Evolutionary conservation across 1,140 invertebrate species (phyloP).

Genomic region (Ephestia elutella): DNA sequence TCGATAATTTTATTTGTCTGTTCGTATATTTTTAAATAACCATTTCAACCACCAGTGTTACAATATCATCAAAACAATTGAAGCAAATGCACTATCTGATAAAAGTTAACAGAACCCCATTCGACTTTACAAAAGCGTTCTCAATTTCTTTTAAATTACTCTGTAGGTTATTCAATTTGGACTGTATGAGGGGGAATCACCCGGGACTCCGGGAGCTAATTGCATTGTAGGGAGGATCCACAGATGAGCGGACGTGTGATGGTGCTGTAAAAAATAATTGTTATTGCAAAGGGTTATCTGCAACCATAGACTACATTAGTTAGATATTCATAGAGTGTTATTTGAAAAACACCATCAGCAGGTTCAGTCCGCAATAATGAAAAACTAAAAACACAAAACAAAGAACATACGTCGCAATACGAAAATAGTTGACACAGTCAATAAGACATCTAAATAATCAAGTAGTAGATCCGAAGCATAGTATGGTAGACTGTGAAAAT

Average conservation of each 20-base stretch:
- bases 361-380: too few species aligned
- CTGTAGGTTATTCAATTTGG: background rate
- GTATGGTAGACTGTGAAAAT: too few species aligned
- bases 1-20: background rate
- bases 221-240: background rate
- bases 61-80: too few species aligned
- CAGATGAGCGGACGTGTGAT: background rate
- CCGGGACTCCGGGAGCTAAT: background rate
- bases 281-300: background rate
- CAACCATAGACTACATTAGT: background rate
- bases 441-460: too few species aligned
- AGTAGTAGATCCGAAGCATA: too few species aligned
- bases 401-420: too few species aligned
- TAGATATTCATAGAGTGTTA: background rate
- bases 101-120: background rate
- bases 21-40: background rate
- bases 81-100: background rate
- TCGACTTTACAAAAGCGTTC: constrained; percentile 1
- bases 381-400: too few species aligned
- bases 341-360: too few species aligned
- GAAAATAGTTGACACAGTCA: too few species aligned
- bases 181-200: background rate
- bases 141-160: constrained; percentile 1
- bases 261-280: constrained; percentile 2
- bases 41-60: too few species aligned